Percentiles rank a stretch among this genome's conserved stretches.
These are phyloP conservation scores for Asbolus verrucosus DNA, from an alignment of 1,140 invertebrate species.

Conservation along the genomic window DNA sequence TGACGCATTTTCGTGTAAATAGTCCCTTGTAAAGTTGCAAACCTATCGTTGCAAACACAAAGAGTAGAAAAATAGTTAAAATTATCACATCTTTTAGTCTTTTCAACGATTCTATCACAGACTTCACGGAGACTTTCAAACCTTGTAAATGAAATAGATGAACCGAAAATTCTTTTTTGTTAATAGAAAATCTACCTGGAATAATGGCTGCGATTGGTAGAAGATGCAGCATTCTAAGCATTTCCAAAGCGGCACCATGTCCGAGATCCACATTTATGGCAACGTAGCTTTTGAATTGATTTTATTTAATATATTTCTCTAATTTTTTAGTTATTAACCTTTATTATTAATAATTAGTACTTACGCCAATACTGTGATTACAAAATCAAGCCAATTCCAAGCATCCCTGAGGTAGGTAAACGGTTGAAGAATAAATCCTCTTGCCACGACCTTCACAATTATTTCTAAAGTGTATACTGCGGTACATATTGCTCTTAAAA, in stretches of 20 bases:
- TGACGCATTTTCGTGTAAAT: conserved; percentile 96
- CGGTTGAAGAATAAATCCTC: conserved; percentile 98
- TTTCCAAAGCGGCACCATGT: conserved; percentile 97
- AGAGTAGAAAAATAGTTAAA: conserved; percentile 97
- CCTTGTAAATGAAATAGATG: conserved; percentile 70
- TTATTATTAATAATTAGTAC: too few species aligned
- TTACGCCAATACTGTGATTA: conserved; percentile 99
- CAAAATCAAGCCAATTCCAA: conserved; percentile 99
- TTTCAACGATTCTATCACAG: conserved; percentile 99
- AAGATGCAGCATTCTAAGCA: conserved; percentile 98
- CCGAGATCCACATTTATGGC: conserved; percentile 98
- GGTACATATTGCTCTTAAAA: conserved; percentile 99
- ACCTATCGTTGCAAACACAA: conserved; percentile 97
- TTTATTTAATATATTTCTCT: too few species aligned
- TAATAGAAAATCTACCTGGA: conserved; percentile 76
- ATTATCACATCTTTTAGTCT: conserved; percentile 99
- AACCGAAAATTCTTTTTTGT: not conserved
- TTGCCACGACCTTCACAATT: conserved; percentile 97
- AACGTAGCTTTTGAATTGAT: conserved; percentile 97
- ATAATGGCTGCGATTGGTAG: conserved; percentile 99
- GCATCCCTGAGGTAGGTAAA: conserved; percentile 99
- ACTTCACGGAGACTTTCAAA: conserved; percentile 99
- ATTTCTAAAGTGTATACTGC: conserved; percentile 99
- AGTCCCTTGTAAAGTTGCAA: conserved; percentile 99
- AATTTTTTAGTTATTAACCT: too few species aligned